A percentile compares a stretch with the other conserved stretches of the same genome.
These are phyloP conservation scores for Lates japonicus DNA, from an alignment of 2,797 vertebrate genomes.

Conservation along the genomic window DNA sequence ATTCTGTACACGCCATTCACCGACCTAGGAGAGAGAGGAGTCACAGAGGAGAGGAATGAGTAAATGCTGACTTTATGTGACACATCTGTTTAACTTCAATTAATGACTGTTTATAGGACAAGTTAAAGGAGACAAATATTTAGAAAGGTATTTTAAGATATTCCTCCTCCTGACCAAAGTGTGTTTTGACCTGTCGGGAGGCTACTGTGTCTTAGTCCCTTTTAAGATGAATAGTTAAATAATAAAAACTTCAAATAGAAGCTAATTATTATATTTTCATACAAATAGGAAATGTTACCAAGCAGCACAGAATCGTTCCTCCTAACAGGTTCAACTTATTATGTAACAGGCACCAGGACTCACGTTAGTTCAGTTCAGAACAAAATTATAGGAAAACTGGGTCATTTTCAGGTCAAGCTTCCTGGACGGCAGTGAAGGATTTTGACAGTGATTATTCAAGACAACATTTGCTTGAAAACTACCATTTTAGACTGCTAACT, in stretches of 20 bases:
- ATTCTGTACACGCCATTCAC: slow-evolving; percentile 98
- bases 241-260: background rate
- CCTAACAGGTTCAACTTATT: background rate
- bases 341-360: background rate
- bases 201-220: background rate
- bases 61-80: background rate
- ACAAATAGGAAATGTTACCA: background rate
- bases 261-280: background rate
- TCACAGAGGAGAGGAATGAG: background rate
- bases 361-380: background rate
- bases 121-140: background rate
- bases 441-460: background rate
- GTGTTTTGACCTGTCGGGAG: slow-evolving; percentile 3
- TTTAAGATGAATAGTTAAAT: background rate
- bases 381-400: background rate
- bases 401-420: background rate
- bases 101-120: background rate
- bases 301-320: background rate
- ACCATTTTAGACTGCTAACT: background rate
- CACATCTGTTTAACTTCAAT: background rate
- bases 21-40: slow-evolving; percentile 85
- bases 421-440: background rate
- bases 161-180: background rate
- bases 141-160: background rate
- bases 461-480: background rate